Percentiles rank a stretch among this genome's conserved stretches.
Evolutionary conservation across 2,888 invertebrate genomes (phyloP).

Genomic region (Asteroscopus sphinx): DNA sequence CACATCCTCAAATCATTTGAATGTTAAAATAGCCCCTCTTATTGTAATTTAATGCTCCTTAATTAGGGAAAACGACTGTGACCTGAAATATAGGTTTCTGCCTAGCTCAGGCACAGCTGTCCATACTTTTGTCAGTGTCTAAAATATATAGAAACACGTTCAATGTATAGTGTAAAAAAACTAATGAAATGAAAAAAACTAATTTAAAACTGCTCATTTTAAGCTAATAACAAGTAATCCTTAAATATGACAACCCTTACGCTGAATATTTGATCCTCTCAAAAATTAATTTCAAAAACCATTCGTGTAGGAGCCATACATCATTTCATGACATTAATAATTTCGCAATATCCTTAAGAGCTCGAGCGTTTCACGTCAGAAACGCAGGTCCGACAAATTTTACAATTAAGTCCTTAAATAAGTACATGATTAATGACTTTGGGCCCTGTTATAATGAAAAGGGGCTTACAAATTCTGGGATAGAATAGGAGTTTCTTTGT

Average conservation of each 20-base stretch:
- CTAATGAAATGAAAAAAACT: too few relatives aligned
- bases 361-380: conserved; percentile 36
- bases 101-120: too few relatives aligned
- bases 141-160: too few relatives aligned
- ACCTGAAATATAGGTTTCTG: too few relatives aligned
- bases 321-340: conserved; percentile 51
- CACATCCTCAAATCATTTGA: too few relatives aligned
- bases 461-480: conserved; percentile 22
- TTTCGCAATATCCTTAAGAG: conserved; percentile 47
- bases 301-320: conserved; percentile 36
- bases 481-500: conserved; percentile 27
- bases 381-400: conserved; percentile 52
- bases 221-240: too few relatives aligned
- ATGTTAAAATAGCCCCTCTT: too few relatives aligned
- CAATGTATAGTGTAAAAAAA: too few relatives aligned
- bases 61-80: too few relatives aligned
- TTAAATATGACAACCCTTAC: conserved; percentile 4
- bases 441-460: conserved; percentile 28
- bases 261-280: conserved; percentile 20
- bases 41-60: too few relatives aligned
- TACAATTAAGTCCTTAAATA: conserved; percentile 53
- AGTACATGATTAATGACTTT: conserved; percentile 54
- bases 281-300: conserved; percentile 28
- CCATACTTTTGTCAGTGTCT: too few relatives aligned
- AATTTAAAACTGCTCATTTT: too few relatives aligned